Evolutionary conservation across 2,797 vertebrate genomes (phyloP).

Genomic region (Spea hammondii): DNA sequence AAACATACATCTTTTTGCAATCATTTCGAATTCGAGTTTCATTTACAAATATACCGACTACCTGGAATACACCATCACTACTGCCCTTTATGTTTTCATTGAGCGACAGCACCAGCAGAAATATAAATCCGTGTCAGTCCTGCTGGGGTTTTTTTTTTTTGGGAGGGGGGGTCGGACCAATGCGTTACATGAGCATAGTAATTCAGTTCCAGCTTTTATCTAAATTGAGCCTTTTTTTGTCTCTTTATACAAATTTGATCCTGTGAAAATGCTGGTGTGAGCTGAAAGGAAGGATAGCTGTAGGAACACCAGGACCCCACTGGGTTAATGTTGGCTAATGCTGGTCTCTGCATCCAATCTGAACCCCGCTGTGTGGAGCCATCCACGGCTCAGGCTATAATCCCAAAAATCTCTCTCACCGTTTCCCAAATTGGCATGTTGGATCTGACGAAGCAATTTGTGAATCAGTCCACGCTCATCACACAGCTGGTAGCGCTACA

Average conservation of each 20-base stretch:
- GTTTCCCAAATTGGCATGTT: conserved; percentile 72
- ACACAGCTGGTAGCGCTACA: conserved; percentile 33
- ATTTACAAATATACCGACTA: conserved; percentile 35
- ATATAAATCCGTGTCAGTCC: conserved; percentile 19
- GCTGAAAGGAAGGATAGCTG: conserved; percentile 21
- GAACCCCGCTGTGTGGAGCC: conserved; percentile 24
- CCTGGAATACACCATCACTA: conserved; percentile 13
- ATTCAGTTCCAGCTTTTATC: conserved; percentile 46
- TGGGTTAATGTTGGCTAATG: conserved; percentile 50
- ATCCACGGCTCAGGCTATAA: conserved; percentile 63
- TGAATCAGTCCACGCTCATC: conserved; percentile 65
- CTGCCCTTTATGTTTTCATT: conserved; percentile 8
- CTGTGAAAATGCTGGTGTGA: conserved; percentile 18
- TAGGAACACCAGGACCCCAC: conserved; percentile 32
- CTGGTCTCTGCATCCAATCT: conserved; percentile 45
- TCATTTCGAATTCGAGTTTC: conserved; percentile 30
- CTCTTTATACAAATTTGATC: conserved; percentile 39
- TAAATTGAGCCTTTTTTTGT: conserved; percentile 43
- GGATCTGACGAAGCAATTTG: conserved; percentile 69
- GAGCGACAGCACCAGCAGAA: conserved; percentile 22
- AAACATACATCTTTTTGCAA: background rate
- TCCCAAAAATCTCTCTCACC: conserved; percentile 69
- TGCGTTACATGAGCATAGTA: conserved; percentile 35
- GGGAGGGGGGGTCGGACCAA: conserved; percentile 16
- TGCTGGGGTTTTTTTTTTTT: conserved; percentile 37